Evolutionary conservation across 2,113 vertebrate species (phyloP).

Genomic region (Planiliza haematocheilus): DNA sequence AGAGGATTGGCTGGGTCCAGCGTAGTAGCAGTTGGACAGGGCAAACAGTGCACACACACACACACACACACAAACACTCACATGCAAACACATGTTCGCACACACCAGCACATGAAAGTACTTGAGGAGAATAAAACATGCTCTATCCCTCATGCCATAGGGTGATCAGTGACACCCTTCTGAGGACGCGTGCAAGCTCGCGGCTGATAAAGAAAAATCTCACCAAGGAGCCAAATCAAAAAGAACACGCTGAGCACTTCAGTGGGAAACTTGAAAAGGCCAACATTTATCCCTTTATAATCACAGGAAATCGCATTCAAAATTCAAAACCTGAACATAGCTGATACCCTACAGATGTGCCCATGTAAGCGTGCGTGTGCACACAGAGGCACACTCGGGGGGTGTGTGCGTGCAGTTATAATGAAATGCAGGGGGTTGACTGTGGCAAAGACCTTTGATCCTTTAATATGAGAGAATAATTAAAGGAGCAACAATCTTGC

Average conservation of each 20-base stretch:
- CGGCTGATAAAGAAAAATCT: constrained; percentile 51
- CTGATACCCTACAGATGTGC: constrained; percentile 25
- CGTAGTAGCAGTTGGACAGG: constrained; percentile 14
- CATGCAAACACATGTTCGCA: constrained; percentile 8
- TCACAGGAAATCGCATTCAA: constrained; percentile 41
- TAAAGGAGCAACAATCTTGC: constrained; percentile 84
- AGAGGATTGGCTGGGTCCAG: constrained; percentile 51
- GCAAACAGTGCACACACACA: not conserved
- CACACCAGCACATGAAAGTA: constrained; percentile 51
- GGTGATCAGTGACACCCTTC: constrained; percentile 60
- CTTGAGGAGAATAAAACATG: constrained; percentile 63
- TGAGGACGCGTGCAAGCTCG: constrained; percentile 51
- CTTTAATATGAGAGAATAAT: constrained; percentile 87
- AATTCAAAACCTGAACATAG: constrained; percentile 42
- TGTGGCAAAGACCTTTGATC: constrained; percentile 83
- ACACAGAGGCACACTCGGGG: not conserved
- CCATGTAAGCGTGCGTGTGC: constrained; percentile 10
- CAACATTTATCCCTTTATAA: constrained; percentile 45
- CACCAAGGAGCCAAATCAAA: constrained; percentile 40
- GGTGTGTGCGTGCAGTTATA: constrained; percentile 46
- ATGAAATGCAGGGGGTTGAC: constrained; percentile 78
- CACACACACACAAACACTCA: constrained; percentile 15
- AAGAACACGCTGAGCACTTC: constrained; percentile 42
- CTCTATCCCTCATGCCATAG: constrained; percentile 44
- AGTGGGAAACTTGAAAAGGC: constrained; percentile 41